Percentiles rank a stretch among this genome's conserved stretches.
phyloP scores from a whole-genome alignment of 1,140 invertebrate genomes.

The Microplitis demolitor region DNA sequence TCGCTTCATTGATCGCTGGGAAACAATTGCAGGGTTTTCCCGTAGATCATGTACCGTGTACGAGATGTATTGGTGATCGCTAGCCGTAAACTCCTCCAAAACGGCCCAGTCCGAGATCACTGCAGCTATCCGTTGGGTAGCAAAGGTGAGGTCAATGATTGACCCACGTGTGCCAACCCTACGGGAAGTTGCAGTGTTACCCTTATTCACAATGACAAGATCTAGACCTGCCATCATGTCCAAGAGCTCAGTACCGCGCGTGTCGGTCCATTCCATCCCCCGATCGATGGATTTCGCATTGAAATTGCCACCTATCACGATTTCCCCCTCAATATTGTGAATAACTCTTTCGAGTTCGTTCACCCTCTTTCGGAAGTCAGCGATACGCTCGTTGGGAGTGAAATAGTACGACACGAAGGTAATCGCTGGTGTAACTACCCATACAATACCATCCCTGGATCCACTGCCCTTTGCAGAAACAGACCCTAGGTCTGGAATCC shows the following conservation, averaged over 20 bases:
- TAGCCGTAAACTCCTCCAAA: not conserved
- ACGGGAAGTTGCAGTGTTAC: constrained; percentile 22
- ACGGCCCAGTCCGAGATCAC: not conserved
- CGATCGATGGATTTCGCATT: not conserved
- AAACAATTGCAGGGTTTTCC: not conserved
- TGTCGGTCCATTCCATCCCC: not conserved
- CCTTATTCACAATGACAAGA: not conserved
- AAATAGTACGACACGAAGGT: constrained; percentile 26
- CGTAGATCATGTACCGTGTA: not conserved
- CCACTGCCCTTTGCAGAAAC: too few species aligned
- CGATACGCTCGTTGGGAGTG: constrained; percentile 25
- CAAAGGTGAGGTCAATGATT: not conserved
- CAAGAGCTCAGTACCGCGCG: not conserved
- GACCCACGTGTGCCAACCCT: not conserved
- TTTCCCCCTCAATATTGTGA: not conserved
- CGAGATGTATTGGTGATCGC: not conserved
- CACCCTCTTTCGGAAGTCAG: constrained; percentile 19
- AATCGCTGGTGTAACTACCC: too few species aligned
- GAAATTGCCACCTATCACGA: not conserved
- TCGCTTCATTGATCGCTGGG: not conserved
- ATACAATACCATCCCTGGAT: too few species aligned
- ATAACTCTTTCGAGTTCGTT: constrained; percentile 2
- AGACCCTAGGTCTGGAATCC: too few species aligned
- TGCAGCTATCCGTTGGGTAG: not conserved
- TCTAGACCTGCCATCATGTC: not conserved